These are phyloP conservation scores for Holcopasites calliopsidis DNA, from an alignment of 1,140 invertebrate genomes.

Conservation along the genomic window DNA sequence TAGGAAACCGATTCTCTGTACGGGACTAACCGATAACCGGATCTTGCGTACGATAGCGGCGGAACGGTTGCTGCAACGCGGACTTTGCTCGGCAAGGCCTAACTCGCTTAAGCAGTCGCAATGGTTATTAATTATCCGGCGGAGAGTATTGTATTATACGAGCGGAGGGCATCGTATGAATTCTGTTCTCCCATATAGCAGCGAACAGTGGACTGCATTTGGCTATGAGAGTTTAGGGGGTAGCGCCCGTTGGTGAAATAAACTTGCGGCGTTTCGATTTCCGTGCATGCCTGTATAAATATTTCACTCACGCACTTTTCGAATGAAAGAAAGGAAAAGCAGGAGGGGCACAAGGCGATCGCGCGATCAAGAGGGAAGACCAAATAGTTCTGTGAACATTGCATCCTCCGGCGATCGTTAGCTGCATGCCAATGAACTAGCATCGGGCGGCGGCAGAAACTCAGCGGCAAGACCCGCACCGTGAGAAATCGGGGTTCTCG, in stretches of 20 bases:
- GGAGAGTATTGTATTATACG: slow-evolving; percentile 40
- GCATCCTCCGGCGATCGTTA: slow-evolving; percentile 62
- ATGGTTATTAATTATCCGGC: slow-evolving; percentile 59
- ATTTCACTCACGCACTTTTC: slow-evolving; percentile 53
- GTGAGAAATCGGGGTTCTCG: slow-evolving; percentile 49
- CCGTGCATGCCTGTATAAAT: slow-evolving; percentile 38
- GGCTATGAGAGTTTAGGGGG: neutral
- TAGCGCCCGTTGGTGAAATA: slow-evolving; percentile 2
- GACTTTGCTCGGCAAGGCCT: slow-evolving; percentile 34
- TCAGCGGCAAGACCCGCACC: neutral
- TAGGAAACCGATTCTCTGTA: neutral
- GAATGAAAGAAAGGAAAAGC: slow-evolving; percentile 15
- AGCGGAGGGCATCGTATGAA: slow-evolving; percentile 28
- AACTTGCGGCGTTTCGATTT: slow-evolving; percentile 32
- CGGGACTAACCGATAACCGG: too few relatives aligned
- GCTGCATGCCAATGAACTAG: slow-evolving; percentile 64
- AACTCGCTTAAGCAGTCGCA: slow-evolving; percentile 58
- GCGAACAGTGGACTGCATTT: too few relatives aligned
- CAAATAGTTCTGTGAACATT: slow-evolving; percentile 63
- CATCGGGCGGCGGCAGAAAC: slow-evolving; percentile 18
- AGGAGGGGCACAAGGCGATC: neutral
- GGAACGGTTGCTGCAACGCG: slow-evolving; percentile 11
- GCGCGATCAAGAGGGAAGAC: slow-evolving; percentile 32
- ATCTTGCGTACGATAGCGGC: slow-evolving; percentile 23
- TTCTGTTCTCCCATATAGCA: slow-evolving; percentile 27